Evolutionary conservation across 2,113 vertebrate species (phyloP).

Genomic region (Chaetops frenatus): DNA sequence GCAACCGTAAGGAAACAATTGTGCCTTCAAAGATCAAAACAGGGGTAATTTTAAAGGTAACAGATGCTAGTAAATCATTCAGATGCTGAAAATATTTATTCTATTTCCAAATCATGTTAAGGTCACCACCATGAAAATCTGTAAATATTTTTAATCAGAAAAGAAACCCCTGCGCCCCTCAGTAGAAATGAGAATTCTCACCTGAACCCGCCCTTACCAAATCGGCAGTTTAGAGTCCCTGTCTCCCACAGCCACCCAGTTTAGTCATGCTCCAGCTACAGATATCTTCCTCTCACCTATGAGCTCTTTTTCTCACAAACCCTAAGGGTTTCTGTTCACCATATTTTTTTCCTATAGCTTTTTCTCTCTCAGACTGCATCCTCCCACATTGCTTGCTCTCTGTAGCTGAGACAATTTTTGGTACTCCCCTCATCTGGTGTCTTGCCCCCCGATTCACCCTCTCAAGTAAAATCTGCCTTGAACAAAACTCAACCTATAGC

Average conservation of each 20-base stretch:
- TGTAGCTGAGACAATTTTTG: not conserved
- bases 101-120: not conserved
- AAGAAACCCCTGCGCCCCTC: not conserved
- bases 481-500: not conserved
- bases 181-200: not conserved
- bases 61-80: not conserved
- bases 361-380: not conserved
- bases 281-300: not conserved
- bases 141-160: not conserved
- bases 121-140: not conserved
- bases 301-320: not conserved
- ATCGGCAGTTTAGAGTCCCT: not conserved
- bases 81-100: not conserved
- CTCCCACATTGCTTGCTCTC: not conserved
- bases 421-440: not conserved
- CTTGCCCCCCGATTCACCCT: not conserved
- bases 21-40: not conserved
- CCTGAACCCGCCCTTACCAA: not conserved
- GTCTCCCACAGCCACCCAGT: not conserved
- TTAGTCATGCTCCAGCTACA: not conserved
- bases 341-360: not conserved
- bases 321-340: not conserved
- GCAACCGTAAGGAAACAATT: not conserved
- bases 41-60: not conserved
- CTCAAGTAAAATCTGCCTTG: not conserved